Evolutionary conservation across 2,888 invertebrate genomes (phyloP).

Genomic region (Mallateleia sp.): DNA sequence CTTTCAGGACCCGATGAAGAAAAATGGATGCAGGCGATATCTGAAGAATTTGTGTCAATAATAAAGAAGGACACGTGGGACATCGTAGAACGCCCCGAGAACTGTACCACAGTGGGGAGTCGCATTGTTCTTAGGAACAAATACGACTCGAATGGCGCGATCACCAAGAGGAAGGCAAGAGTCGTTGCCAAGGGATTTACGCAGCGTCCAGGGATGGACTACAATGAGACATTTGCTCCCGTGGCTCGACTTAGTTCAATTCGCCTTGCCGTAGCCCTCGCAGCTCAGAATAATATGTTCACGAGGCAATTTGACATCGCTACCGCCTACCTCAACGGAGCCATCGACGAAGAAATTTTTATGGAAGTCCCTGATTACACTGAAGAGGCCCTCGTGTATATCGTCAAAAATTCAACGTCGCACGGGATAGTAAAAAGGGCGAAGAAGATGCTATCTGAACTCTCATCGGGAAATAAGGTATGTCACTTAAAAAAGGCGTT

Average conservation of each 20-base stretch:
- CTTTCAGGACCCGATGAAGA: too few relatives aligned
- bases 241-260: neutral
- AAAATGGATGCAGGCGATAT: too few relatives aligned
- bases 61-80: too few relatives aligned
- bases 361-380: too few relatives aligned
- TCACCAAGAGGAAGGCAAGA: constrained; percentile 73
- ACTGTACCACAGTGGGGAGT: too few relatives aligned
- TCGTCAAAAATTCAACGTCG: too few relatives aligned
- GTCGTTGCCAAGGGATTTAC: constrained; percentile 69
- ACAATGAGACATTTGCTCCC: constrained; percentile 44
- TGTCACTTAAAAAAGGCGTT: neutral
- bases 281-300: constrained; percentile 56
- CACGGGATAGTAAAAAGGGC: too few relatives aligned
- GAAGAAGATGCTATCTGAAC: neutral
- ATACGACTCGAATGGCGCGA: constrained; percentile 55
- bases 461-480: neutral
- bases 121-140: constrained; percentile 68
- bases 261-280: constrained; percentile 60
- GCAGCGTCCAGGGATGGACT: constrained; percentile 70
- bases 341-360: constrained; percentile 42
- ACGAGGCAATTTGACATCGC: constrained; percentile 76
- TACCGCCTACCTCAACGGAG: constrained; percentile 18
- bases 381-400: too few relatives aligned
- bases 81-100: too few relatives aligned
- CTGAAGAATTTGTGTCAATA: too few relatives aligned